phyloP scores from a whole-genome alignment of 2,797 vertebrate genomes.

The Perodicticus potto region DNA sequence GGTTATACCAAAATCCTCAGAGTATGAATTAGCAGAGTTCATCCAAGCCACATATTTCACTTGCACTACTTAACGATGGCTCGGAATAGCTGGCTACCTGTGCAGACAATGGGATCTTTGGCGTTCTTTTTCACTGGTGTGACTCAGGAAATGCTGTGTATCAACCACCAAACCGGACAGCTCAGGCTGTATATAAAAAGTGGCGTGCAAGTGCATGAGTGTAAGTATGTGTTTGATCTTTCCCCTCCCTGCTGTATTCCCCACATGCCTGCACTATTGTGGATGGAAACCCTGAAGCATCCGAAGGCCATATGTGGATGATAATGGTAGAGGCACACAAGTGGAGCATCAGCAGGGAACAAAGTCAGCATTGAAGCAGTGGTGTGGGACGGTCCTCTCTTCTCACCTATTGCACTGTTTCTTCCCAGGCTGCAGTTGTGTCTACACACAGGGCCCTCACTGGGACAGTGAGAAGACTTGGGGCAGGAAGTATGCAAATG shows the following conservation, averaged over 20 bases:
- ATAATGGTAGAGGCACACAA: neutral
- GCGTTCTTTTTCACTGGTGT: neutral
- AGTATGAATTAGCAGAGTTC: constrained; percentile 81
- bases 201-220: neutral
- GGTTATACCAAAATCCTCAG: constrained; percentile 78
- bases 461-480: neutral
- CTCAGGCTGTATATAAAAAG: neutral
- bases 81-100: constrained; percentile 59
- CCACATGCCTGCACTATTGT: neutral
- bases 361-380: neutral
- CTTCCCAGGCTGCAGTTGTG: neutral
- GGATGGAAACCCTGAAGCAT: neutral
- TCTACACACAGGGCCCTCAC: neutral
- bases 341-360: neutral
- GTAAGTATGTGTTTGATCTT: constrained; percentile 17
- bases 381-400: neutral
- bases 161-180: neutral
- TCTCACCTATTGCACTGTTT: neutral
- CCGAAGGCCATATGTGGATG: neutral
- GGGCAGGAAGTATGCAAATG: neutral
- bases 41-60: constrained; percentile 68
- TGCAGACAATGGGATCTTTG: constrained; percentile 9
- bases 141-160: neutral
- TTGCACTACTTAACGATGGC: constrained; percentile 36
- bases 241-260: neutral